A percentile compares a stretch with the other conserved stretches of the same genome.
These are phyloP conservation scores for Meghimatium bilineatum DNA, from an alignment of 2,888 invertebrate species.

Conservation along the genomic window DNA sequence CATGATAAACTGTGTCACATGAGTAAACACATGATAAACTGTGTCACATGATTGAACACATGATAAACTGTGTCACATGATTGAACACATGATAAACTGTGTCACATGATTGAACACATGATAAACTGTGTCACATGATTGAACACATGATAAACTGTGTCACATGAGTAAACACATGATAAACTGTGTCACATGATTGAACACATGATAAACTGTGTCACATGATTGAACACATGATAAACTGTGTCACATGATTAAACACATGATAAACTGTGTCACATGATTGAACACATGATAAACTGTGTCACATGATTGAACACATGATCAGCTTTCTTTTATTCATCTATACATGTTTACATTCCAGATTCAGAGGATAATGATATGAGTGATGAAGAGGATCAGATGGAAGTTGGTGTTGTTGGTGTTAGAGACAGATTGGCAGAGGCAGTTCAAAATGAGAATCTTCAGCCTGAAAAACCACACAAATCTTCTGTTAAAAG, in stretches of 20 bases:
- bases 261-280: no score
- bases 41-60: no score
- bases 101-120: not conserved
- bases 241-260: no score
- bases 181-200: not conserved
- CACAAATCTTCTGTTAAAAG: slow-evolving; percentile 33
- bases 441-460: slow-evolving; percentile 1
- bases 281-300: not conserved
- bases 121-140: not conserved
- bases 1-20: no score
- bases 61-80: no score
- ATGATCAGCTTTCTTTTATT: not conserved
- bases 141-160: no score
- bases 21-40: not conserved
- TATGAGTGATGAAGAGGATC: slow-evolving; percentile 40
- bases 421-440: slow-evolving; percentile 17
- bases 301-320: no score
- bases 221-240: no score
- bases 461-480: slow-evolving; percentile 43
- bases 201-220: not conserved
- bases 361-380: slow-evolving; percentile 37
- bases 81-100: no score
- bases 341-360: not conserved
- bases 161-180: no score
- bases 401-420: slow-evolving; percentile 46